Percentiles rank a stretch among this genome's conserved stretches.
Evolutionary conservation across 1,140 invertebrate genomes (phyloP).

Genomic region (Gryon sp.): DNA sequence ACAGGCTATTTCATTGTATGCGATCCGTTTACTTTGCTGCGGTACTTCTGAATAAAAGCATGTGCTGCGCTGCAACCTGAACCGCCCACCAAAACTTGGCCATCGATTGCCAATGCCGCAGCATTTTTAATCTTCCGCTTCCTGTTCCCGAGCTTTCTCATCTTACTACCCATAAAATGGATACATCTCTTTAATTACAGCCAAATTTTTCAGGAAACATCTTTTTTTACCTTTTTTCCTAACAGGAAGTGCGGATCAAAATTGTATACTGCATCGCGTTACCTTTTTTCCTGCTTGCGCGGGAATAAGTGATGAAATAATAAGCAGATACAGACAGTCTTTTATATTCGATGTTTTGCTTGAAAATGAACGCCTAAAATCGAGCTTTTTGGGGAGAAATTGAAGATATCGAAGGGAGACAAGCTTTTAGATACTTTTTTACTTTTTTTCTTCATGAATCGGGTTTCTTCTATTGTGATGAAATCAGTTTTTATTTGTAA

Average conservation of each 20-base stretch:
- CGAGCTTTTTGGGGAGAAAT: too few relatives aligned
- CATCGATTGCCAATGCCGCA: slow-evolving; percentile 58
- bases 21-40: slow-evolving; percentile 48
- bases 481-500: not conserved
- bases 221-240: too few relatives aligned
- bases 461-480: too few relatives aligned
- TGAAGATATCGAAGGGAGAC: too few relatives aligned
- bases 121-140: slow-evolving; percentile 52
- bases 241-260: slow-evolving; percentile 19
- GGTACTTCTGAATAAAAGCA: slow-evolving; percentile 32
- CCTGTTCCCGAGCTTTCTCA: slow-evolving; percentile 34
- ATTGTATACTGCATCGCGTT: slow-evolving; percentile 20
- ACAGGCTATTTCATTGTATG: slow-evolving; percentile 59
- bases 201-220: slow-evolving; percentile 31
- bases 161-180: slow-evolving; percentile 23
- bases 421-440: too few relatives aligned
- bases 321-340: not conserved
- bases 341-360: not conserved
- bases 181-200: slow-evolving; percentile 30
- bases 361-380: too few relatives aligned
- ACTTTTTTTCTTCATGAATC: too few relatives aligned
- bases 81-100: slow-evolving; percentile 48
- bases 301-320: not conserved
- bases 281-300: not conserved
- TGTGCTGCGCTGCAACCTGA: slow-evolving; percentile 7